Percentiles rank a stretch among this genome's conserved stretches.
Evolutionary conservation across 2,888 invertebrate genomes (phyloP).

Genomic region (Anodontia alba): DNA sequence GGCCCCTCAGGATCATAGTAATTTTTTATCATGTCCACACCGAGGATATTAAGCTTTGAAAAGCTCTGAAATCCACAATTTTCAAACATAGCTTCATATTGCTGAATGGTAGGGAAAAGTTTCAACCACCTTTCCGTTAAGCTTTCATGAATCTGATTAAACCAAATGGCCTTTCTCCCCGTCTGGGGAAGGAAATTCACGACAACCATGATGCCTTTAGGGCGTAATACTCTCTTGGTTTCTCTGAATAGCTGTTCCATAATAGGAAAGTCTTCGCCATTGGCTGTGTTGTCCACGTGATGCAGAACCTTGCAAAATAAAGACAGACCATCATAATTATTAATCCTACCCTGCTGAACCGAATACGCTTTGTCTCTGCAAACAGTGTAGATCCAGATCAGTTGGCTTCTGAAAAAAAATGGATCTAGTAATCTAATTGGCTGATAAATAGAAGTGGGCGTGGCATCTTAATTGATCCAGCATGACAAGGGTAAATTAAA

Average conservation of each 20-base stretch:
- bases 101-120: background rate
- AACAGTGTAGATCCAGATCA: no score
- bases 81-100: background rate
- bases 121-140: background rate
- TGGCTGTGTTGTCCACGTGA: background rate
- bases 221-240: background rate
- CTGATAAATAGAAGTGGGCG: no score
- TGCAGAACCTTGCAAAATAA: background rate
- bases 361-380: no score
- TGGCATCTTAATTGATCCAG: no score
- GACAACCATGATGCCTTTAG: background rate
- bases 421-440: no score
- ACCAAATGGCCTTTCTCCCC: background rate
- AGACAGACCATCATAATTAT: no score
- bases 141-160: background rate
- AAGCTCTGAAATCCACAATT: background rate
- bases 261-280: background rate
- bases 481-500: no score
- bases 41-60: no score
- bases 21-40: no score
- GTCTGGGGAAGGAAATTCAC: background rate
- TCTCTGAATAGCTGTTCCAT: background rate
- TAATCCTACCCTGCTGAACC: no score
- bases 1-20: conserved; percentile 26
- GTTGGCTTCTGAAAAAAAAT: no score